A percentile compares a stretch with the other conserved stretches of the same genome.
These are phyloP conservation scores for Odobenus rosmarus DNA, from an alignment of 2,113 vertebrate species.

Conservation along the genomic window DNA sequence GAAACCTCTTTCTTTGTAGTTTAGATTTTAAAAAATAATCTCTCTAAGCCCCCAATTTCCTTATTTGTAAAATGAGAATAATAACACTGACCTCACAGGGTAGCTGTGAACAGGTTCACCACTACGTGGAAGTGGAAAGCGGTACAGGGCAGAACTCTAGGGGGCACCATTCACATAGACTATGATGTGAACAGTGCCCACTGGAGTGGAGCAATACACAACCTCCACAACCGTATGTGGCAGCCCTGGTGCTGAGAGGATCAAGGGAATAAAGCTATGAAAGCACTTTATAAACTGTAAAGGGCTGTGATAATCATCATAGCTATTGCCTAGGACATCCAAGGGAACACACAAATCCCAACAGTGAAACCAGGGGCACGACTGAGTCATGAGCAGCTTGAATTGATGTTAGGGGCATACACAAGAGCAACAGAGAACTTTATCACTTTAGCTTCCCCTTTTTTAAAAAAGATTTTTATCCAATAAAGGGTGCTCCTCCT, in stretches of 20 bases:
- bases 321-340: neutral
- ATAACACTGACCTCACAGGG: neutral
- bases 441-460: neutral
- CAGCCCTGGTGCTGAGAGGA: neutral
- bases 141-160: neutral
- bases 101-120: neutral
- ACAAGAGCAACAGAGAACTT: neutral
- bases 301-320: neutral
- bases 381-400: neutral
- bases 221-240: neutral
- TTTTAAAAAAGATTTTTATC: neutral
- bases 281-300: neutral
- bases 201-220: neutral
- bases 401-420: neutral
- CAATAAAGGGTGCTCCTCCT: neutral
- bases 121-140: accelerated
- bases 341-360: neutral
- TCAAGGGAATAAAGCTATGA: neutral
- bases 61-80: slow-evolving; percentile 48
- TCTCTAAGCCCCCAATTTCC: neutral
- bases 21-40: slow-evolving; percentile 1
- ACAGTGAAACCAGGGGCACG: neutral
- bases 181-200: accelerated
- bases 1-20: slow-evolving; percentile 39
- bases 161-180: neutral